Evolutionary conservation across 2,888 invertebrate genomes (phyloP).

Genomic region (Dryobotodes eremita): DNA sequence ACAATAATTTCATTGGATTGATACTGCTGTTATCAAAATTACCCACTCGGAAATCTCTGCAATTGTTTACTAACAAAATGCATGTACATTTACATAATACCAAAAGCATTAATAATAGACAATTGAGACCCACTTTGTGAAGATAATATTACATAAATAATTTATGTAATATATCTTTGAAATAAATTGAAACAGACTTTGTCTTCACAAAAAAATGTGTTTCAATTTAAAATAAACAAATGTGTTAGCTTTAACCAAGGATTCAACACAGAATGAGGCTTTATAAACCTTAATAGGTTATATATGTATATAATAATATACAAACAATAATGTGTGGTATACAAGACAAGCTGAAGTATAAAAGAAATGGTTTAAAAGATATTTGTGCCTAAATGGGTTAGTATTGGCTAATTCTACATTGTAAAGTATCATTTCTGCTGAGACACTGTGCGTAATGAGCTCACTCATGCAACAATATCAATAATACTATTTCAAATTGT

Average conservation of each 20-base stretch:
- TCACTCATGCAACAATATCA: not conserved
- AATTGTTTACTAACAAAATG: constrained; percentile 37
- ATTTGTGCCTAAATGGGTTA: not conserved
- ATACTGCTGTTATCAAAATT: constrained; percentile 9
- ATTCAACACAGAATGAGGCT: not conserved
- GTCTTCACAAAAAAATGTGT: not conserved
- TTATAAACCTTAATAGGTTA: not conserved
- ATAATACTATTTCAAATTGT: constrained; percentile 21
- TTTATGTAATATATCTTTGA: too few relatives aligned
- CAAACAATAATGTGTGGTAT: too few relatives aligned
- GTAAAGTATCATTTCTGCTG: not conserved
- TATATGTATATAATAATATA: too few relatives aligned
- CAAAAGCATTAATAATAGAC: not conserved
- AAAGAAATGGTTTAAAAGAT: not conserved
- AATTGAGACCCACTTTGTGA: not conserved
- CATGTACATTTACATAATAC: not conserved
- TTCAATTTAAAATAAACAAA: not conserved
- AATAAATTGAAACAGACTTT: too few relatives aligned
- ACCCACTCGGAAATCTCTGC: not conserved
- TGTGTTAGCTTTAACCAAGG: not conserved
- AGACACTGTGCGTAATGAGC: not conserved
- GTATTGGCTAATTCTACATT: not conserved
- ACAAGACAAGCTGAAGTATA: not conserved
- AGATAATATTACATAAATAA: not conserved
- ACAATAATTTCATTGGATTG: not conserved